phyloP scores from a whole-genome alignment of 37 sponge, comb jelly and placozoan species.

The Beroe forskalii region DNA sequence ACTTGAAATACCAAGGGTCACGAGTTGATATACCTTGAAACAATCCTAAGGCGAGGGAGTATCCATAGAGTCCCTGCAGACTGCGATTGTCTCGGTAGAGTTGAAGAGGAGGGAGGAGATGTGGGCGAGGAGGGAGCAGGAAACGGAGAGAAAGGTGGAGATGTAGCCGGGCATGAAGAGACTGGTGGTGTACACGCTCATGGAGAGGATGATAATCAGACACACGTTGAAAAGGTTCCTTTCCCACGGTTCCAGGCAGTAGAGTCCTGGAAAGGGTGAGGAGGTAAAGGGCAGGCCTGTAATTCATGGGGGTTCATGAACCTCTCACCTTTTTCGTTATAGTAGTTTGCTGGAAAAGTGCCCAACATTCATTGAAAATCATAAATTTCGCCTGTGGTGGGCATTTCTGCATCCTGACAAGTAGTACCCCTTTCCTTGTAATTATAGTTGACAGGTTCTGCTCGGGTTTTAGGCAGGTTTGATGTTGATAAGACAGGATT shows the following conservation, averaged over 20 bases:
- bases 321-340: no score
- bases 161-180: conserved; percentile 65
- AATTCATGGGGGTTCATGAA: not conserved
- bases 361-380: no score
- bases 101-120: not conserved
- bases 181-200: conserved; percentile 1
- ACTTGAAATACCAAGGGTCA: no score
- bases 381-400: no score
- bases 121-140: not conserved
- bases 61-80: not conserved
- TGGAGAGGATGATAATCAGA: conserved; percentile 1
- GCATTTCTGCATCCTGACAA: no score
- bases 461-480: no score
- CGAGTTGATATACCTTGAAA: no score
- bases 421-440: no score
- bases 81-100: not conserved
- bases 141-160: not conserved
- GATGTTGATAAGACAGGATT: no score
- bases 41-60: no score
- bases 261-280: conserved; percentile 40
- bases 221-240: conserved; percentile 19
- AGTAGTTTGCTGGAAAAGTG: not conserved
- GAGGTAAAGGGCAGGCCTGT: not conserved
- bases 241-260: conserved; percentile 63
- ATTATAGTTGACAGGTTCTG: no score